phyloP scores from a whole-genome alignment of 2,797 vertebrate genomes.

The Menidia menidia region DNA sequence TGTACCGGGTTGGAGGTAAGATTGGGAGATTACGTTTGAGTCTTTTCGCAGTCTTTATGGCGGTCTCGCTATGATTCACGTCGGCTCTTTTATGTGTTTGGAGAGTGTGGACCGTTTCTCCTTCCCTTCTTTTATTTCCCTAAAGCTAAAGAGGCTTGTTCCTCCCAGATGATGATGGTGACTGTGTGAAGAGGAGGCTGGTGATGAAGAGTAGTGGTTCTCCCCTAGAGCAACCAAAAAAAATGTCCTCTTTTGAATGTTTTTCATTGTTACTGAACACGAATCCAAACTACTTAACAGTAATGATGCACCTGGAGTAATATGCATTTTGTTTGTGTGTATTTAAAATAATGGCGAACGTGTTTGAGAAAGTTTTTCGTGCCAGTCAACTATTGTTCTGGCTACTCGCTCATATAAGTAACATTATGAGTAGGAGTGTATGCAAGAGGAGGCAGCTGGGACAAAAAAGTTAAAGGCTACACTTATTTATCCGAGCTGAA shows the following conservation, averaged over 20 bases:
- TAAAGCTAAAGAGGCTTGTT: slow-evolving; percentile 79
- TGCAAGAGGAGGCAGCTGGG: slow-evolving; percentile 20
- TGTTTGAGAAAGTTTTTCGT: slow-evolving; percentile 65
- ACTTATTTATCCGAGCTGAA: slow-evolving; percentile 7
- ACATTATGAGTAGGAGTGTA: slow-evolving; percentile 12
- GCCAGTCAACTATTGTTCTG: slow-evolving; percentile 31
- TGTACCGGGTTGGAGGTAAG: slow-evolving; percentile 91
- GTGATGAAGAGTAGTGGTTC: slow-evolving; percentile 75
- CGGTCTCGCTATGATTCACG: slow-evolving; percentile 55
- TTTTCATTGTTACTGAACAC: slow-evolving; percentile 41
- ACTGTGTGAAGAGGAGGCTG: slow-evolving; percentile 77
- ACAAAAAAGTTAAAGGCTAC: slow-evolving; percentile 47
- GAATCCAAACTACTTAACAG: slow-evolving; percentile 24
- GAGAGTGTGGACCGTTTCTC: slow-evolving; percentile 69
- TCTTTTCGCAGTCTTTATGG: slow-evolving; percentile 31
- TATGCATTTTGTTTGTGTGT: slow-evolving; percentile 28
- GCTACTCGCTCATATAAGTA: slow-evolving; percentile 13
- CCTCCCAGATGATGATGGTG: slow-evolving; percentile 78
- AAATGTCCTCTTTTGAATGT: slow-evolving; percentile 42
- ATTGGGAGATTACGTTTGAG: slow-evolving; percentile 26
- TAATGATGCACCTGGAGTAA: slow-evolving; percentile 23
- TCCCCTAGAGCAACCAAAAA: slow-evolving; percentile 8
- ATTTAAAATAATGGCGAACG: slow-evolving; percentile 31
- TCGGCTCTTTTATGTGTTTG: slow-evolving; percentile 52
- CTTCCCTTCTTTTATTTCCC: slow-evolving; percentile 80